phyloP scores from a whole-genome alignment of 2,888 invertebrate species.

The Rhingia rostrata region DNA sequence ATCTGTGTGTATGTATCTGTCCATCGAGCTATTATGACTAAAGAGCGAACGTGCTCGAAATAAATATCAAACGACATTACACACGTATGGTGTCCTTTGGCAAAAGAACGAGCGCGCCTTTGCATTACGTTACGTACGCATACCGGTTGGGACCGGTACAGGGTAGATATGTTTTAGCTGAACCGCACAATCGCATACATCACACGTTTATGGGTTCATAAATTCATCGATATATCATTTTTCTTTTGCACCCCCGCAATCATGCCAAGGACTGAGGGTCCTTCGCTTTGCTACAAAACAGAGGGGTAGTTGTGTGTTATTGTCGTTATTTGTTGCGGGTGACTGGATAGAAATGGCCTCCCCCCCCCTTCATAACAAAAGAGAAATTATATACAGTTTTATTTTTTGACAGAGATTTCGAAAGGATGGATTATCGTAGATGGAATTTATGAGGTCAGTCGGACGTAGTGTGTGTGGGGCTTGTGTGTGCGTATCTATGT shows the following conservation, averaged over 20 bases:
- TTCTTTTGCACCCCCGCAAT: slow-evolving; percentile 25
- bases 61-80: slow-evolving; percentile 53
- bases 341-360: slow-evolving; percentile 60
- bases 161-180: slow-evolving; percentile 18
- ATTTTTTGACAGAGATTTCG: slow-evolving; percentile 62
- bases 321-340: slow-evolving; percentile 71
- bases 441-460: slow-evolving; percentile 71
- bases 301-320: slow-evolving; percentile 16
- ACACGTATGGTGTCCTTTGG: slow-evolving; percentile 43
- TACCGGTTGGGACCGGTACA: neutral
- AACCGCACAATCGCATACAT: slow-evolving; percentile 66
- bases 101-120: slow-evolving; percentile 11
- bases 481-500: slow-evolving; percentile 32
- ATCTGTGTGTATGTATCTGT: slow-evolving; percentile 38
- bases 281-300: too few relatives aligned
- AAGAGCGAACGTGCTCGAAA: slow-evolving; percentile 60
- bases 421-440: slow-evolving; percentile 72
- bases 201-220: slow-evolving; percentile 72
- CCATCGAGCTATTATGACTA: slow-evolving; percentile 51
- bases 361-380: slow-evolving; percentile 42
- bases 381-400: slow-evolving; percentile 69
- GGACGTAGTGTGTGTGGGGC: slow-evolving; percentile 2
- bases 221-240: slow-evolving; percentile 73
- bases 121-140: slow-evolving; percentile 10
- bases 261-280: neutral